Base-by-base conservation (phyloP, 2,888 invertebrate species). In the Drosophila birchii region DNA sequence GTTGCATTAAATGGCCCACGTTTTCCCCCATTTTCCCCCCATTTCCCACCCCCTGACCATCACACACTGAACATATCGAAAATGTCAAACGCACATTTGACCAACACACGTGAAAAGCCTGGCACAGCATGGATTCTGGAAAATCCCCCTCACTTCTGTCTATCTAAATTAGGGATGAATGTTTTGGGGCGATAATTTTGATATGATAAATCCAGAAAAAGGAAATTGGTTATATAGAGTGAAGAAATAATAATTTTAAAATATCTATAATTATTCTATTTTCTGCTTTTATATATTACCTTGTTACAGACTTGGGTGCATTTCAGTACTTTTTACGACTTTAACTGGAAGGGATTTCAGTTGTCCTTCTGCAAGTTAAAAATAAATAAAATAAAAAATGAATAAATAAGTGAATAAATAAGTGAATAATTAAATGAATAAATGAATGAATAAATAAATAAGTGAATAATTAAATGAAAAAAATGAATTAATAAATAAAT, bases 41-140 rank as follows among this genome's bases (percentile, higher is more conserved):
- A 4, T 12, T 18, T 20, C 23, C 0, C 18, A 7, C 26, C 38
- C 12, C 23, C 18, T 36, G 16, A 8, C 8, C 14, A 5, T 16
- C 53, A 12, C 62, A n/a, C 36, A 44, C 32, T 32, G 73, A 86
- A 80, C 86, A 88, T 86, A 83, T 78, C 86, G 88, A 84, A 84
- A 84, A 88, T 84, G 88, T 84, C 83, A 88, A 83, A 86, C 69
- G 77, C 88, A 84, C 86, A 86, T 88, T 86, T 86, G 88, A 77
- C 88, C 86, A 86, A 70, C 69, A 70, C 58, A 71, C 45, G 70
- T 36, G 34, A 38, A 38, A 59, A 39, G 61, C 53, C 44, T 60
- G 63, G 63, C 77, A 29, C 82, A 82, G 82, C 86, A 57, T 78
- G 82, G 78, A 69, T 55, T 71, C 76, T 45, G 39, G 57, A 62